Conservation (phyloP, 2,888 invertebrate species). For the Mesorhabditis belari region DNA sequence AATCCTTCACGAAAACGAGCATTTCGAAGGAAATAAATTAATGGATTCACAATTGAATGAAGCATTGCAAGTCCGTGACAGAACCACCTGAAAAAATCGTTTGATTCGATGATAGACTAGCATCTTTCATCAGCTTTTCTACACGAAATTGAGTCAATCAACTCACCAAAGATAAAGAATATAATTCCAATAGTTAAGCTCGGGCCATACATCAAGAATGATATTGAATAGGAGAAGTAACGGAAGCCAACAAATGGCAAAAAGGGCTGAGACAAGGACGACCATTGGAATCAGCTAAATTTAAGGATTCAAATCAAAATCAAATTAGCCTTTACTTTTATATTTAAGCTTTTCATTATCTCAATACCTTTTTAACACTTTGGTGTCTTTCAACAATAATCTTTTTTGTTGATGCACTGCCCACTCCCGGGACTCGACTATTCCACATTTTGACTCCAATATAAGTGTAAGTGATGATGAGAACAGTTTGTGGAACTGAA, state of each 20-base stretch:
- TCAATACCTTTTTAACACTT: constrained; percentile 50
- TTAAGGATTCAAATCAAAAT: too few relatives aligned
- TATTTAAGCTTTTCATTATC: too few relatives aligned
- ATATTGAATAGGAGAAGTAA: constrained; percentile 51
- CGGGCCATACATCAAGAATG: constrained; percentile 35
- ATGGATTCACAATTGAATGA: constrained; percentile 50
- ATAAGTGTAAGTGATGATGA: constrained; percentile 50
- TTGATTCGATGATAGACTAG: background rate
- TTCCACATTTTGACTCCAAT: constrained; percentile 52
- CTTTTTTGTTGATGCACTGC: constrained; percentile 25
- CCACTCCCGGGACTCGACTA: constrained; percentile 42
- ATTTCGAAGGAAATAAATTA: constrained; percentile 47
- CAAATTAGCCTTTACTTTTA: too few relatives aligned
- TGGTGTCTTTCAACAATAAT: constrained; percentile 45
- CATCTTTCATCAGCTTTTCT: background rate
- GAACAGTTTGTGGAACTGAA: constrained; percentile 47
- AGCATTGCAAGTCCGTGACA: constrained; percentile 51
- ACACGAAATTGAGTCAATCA: background rate
- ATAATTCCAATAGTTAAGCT: constrained; percentile 36
- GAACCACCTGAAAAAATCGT: constrained; percentile 38
- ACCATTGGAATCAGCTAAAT: constrained; percentile 52
- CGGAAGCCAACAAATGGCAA: constrained; percentile 51
- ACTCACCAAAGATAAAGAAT: constrained; percentile 48
- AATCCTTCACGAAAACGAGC: constrained; percentile 79
- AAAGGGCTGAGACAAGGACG: constrained; percentile 46